Evolutionary conservation across 2,888 invertebrate species (phyloP).

Genomic region (Drosophila quinaria): DNA sequence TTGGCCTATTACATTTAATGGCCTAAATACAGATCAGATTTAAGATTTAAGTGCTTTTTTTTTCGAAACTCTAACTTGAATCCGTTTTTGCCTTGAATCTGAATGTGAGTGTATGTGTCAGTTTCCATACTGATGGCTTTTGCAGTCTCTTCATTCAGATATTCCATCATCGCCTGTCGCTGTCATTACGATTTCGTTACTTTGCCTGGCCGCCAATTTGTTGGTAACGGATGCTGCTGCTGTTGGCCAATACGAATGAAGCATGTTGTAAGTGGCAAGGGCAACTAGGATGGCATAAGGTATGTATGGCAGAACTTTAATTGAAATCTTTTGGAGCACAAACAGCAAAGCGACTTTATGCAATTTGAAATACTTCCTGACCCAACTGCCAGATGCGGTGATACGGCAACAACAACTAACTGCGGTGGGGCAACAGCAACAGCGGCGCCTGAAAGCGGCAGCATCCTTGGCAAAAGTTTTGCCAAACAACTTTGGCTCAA

Average conservation of each 20-base stretch:
- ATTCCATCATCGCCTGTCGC: conserved; percentile 32
- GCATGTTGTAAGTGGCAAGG: not conserved
- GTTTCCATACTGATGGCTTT: conserved; percentile 13
- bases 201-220: conserved; percentile 9
- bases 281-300: not conserved
- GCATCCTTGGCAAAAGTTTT: conserved; percentile 45
- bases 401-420: conserved; percentile 9
- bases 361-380: conserved; percentile 70
- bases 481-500: conserved; percentile 67
- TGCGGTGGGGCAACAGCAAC: not conserved
- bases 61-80: not conserved
- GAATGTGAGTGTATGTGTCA: not conserved
- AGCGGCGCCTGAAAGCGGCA: conserved; percentile 11
- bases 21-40: not conserved
- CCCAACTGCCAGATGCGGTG: conserved; percentile 29
- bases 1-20: not conserved
- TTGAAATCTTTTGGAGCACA: conserved; percentile 71
- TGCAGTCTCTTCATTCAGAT: conserved; percentile 22
- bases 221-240: conserved; percentile 11
- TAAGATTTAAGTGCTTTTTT: not conserved
- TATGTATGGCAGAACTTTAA: conserved; percentile 60
- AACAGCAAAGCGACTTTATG: conserved; percentile 65
- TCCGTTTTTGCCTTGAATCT: conserved; percentile 3
- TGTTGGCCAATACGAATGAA: not conserved
- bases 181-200: conserved; percentile 38